Percentiles rank a stretch among this genome's conserved stretches.
Conservation (phyloP, 2,797 vertebrate species). For the Platalea minor region DNA sequence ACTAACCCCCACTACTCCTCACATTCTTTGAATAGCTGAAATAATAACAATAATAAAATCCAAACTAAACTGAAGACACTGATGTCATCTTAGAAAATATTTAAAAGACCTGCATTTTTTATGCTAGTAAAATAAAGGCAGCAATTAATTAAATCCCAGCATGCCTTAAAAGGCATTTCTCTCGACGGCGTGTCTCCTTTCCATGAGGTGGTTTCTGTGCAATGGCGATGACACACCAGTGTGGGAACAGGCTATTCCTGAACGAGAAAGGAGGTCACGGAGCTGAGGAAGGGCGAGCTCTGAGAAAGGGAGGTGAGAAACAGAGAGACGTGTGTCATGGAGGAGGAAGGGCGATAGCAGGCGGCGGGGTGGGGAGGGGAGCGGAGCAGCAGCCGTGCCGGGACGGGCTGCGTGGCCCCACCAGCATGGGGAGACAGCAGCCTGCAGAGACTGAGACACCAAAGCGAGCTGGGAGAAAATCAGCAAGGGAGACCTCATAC, state of each 20-base stretch:
- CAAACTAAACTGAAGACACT: slow-evolving; percentile 31
- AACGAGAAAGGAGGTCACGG: not conserved
- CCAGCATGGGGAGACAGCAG: not conserved
- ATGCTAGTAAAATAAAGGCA: slow-evolving; percentile 20
- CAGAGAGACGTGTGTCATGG: not conserved
- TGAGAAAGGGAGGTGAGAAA: not conserved
- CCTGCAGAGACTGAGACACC: not conserved
- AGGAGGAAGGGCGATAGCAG: not conserved
- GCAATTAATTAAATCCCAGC: slow-evolving; percentile 28
- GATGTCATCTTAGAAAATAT: slow-evolving; percentile 41
- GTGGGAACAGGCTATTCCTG: slow-evolving; percentile 43
- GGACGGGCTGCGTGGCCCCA: not conserved
- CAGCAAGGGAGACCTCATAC: not conserved
- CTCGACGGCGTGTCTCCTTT: not conserved
- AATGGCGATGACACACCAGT: not conserved
- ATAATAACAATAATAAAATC: slow-evolving; percentile 13
- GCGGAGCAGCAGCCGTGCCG: rapidly evolving
- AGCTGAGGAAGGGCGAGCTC: not conserved
- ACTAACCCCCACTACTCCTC: not conserved
- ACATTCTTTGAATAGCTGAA: slow-evolving; percentile 52
- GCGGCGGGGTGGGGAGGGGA: not conserved
- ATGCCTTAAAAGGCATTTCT: slow-evolving; percentile 31
- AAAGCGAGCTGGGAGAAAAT: not conserved
- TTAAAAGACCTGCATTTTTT: slow-evolving; percentile 41
- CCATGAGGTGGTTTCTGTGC: not conserved